These are phyloP conservation scores for Philaethria dido DNA, from an alignment of 2,888 invertebrate species.

Conservation along the genomic window DNA sequence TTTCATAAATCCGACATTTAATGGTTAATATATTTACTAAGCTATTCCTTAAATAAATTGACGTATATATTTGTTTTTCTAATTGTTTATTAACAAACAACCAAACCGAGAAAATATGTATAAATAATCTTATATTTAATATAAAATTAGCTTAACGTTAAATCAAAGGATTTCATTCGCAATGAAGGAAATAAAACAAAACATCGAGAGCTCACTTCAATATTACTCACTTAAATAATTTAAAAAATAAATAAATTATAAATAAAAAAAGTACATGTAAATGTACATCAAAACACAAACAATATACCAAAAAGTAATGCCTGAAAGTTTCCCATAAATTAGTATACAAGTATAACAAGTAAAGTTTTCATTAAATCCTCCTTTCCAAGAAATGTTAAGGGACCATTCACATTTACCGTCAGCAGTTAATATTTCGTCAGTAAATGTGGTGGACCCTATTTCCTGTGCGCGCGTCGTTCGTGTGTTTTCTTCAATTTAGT, in stretches of 20 bases:
- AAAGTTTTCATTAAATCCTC: not conserved
- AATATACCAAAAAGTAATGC: constrained; percentile 39
- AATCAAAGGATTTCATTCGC: not conserved
- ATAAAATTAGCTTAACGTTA: too few species aligned
- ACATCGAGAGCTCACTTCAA: not conserved
- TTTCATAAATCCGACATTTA: constrained; percentile 60
- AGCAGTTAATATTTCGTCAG: not conserved
- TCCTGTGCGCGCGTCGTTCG: constrained; percentile 50
- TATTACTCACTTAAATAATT: constrained; percentile 37
- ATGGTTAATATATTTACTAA: constrained; percentile 22
- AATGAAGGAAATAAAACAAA: constrained; percentile 34
- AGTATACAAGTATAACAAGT: not conserved
- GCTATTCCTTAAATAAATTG: not conserved
- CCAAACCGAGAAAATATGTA: too few species aligned
- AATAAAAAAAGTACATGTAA: constrained; percentile 50
- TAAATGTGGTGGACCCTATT: constrained; percentile 1
- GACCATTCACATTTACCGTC: not conserved
- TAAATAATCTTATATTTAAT: constrained; percentile 22
- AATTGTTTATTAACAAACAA: too few species aligned
- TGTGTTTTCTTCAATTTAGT: constrained; percentile 65
- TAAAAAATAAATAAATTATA: constrained; percentile 49
- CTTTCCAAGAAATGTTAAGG: not conserved
- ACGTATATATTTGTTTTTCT: not conserved
- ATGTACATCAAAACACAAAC: constrained; percentile 42
- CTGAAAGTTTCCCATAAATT: constrained; percentile 16